Evolutionary conservation across 2,888 invertebrate species (phyloP), one percentile per base, ranked within the genome.

Genomic region (Hirtodrosophila histrioides): DNA sequence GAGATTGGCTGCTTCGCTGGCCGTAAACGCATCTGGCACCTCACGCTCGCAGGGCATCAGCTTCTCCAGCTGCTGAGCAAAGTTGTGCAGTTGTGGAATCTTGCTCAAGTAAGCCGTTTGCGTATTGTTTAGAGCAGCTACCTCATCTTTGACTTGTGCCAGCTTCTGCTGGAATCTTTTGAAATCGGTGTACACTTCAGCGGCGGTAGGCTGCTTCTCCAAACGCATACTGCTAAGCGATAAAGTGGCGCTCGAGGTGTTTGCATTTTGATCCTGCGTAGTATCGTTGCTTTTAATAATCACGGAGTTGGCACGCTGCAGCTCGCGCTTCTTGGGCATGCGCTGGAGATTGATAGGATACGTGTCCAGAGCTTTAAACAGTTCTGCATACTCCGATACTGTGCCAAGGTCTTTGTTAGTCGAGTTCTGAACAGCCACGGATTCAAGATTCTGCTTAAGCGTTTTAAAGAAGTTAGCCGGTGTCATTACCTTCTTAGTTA

Each of bases 331-430:
- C 29, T 86, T 87, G 3, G 69, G 45, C 0, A 75, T 50, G 27
- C 86, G 89, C 3, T 87, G 88, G 27, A 91, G 48, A 39, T 91
- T 91, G 0, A 61, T 23, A 5, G 91, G 91, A 57, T 88, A 90
- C 3, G 84, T 83, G 0, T 91, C 91, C 4, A 91, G 76, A 1
- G 66, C 58, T 57, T 85, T 89, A 24, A 90, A 90, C 0, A 86
- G 74, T 2, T 88, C 85, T 0, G 85, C 81, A 50, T 84, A 91
- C 0, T 89, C 80, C 0, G 75, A 61, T 5, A 89, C 73, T 5
- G 72, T 64, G 4, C 76, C 73, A 3, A 73, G 58, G 0, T 73
- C 72, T 11, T 71, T 80, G 0, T 63, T 61, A 0, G 88, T 78
- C 8, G 85, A 74, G 8, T 54, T 58, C 10, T 60, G 65, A 0